phyloP scores from a whole-genome alignment of 2,888 invertebrate genomes.

The Lutraria lutraria region DNA sequence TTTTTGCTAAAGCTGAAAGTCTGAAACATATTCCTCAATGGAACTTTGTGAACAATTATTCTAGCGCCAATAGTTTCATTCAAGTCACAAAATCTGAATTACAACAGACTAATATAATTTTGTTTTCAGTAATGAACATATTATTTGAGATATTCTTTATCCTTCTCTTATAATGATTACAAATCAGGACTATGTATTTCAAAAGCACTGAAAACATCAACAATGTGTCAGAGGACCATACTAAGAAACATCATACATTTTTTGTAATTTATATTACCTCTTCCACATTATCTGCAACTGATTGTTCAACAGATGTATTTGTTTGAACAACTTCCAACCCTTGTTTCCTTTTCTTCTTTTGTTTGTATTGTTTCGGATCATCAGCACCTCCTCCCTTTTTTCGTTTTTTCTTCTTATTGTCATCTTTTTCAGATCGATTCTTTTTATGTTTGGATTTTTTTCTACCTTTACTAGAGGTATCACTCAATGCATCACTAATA shows the following conservation, averaged over 20 bases:
- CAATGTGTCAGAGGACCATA: too few species aligned
- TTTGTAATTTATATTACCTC: background rate
- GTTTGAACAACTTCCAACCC: background rate
- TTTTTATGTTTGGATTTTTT: slow-evolving; percentile 56
- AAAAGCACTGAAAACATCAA: too few species aligned
- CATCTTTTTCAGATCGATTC: slow-evolving; percentile 32
- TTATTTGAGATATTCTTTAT: too few species aligned
- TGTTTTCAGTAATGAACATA: too few species aligned
- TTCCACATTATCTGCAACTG: background rate
- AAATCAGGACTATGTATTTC: too few species aligned
- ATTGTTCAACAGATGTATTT: background rate
- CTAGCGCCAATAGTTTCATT: too few species aligned
- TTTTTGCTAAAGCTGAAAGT: too few species aligned
- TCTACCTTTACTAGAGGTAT: slow-evolving; percentile 36
- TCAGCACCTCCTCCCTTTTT: slow-evolving; percentile 21
- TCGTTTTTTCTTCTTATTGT: slow-evolving; percentile 40
- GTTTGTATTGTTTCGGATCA: slow-evolving; percentile 11
- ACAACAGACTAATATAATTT: too few species aligned
- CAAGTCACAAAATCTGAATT: too few species aligned
- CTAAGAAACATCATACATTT: too few species aligned
- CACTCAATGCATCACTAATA: slow-evolving; percentile 35
- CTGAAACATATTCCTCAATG: background rate
- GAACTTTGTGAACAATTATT: background rate
- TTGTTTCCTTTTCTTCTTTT: slow-evolving; percentile 34
- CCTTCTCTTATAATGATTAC: too few species aligned